These are phyloP conservation scores for Apodemia mormo DNA, from an alignment of 2,888 invertebrate genomes.

Conservation along the genomic window DNA sequence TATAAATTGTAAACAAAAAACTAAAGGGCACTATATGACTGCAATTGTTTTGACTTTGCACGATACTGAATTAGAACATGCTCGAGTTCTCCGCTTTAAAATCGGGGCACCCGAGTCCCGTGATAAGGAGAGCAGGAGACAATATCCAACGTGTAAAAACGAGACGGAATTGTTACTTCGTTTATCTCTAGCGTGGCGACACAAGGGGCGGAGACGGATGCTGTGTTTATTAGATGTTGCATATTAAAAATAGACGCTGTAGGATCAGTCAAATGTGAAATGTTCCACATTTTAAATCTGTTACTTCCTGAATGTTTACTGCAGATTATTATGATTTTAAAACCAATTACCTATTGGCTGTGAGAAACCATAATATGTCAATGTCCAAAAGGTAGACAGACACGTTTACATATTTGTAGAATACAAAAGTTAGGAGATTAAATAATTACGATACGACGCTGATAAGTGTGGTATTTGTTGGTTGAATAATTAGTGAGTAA, in stretches of 20 bases:
- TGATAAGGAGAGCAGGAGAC: constrained; percentile 14
- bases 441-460: no score
- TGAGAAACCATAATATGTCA: no score
- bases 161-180: constrained; percentile 17
- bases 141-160: background rate
- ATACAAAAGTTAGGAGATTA: no score
- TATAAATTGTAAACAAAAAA: constrained; percentile 23
- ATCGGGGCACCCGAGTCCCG: constrained; percentile 48
- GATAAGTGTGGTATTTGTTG: no score
- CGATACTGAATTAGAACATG: constrained; percentile 54
- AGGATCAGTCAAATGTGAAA: constrained; percentile 33
- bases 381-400: no score
- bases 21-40: constrained; percentile 27
- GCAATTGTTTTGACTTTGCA: constrained; percentile 33
- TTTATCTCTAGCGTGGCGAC: constrained; percentile 19
- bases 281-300: constrained; percentile 65
- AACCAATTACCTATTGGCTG: no score
- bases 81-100: constrained; percentile 48
- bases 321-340: background rate
- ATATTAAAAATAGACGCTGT: constrained; percentile 54
- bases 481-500: no score
- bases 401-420: no score
- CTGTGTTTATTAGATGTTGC: constrained; percentile 45
- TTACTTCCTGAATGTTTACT: constrained; percentile 57
- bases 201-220: constrained; percentile 24